Evolutionary conservation across 64 coral and sea anemone species (phyloP), one percentile per base, ranked within the genome.

Genomic region (Platygyra sinensis): DNA sequence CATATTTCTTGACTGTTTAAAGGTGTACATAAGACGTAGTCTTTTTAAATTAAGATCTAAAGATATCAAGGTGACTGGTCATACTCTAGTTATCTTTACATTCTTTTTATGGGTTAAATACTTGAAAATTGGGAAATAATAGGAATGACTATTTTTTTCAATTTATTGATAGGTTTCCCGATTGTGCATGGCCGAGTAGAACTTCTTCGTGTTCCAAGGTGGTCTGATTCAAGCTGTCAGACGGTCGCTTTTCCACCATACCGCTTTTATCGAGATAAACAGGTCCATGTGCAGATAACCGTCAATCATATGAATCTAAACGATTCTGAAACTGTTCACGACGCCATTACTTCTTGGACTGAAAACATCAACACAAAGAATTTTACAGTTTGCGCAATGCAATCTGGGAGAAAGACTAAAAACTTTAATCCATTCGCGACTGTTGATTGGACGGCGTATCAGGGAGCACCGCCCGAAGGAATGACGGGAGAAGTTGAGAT

Each of bases 371-470:
- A 82, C 24, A 77, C 28, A 24, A 16, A 55, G 22, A 82, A 83
- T 38, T 92, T 92, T 25, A 92, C 72, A 27, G 90, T 87, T 52
- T 92, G 90, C 36, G 90, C 83, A 55, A 80, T 92, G 14, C 85
- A 92, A 73, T 71, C 90, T 71, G 90, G 90, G 19, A 87, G 90
- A 28, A 92, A 92, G 29, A 82, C 77, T 55, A 72, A 82, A 29
- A 82, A 74, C 30, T 82, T 80, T 38, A 71, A 74, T 24, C 78
- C 78, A 72, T 80, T 90, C 36, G 74, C 79, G 39, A 82, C 82
- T 83, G 89, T 90, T 24, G 79, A 83, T 42, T 90, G 82, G 52
- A 69, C 83, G n/a, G 78, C 89, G 17, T 83, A 80, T 60, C 89
- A 90, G 65, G 79, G 89, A 50, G 64, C 89, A 10, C 89, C 89